Evolutionary conservation across 2,113 vertebrate genomes (phyloP).

Genomic region (Hippopotamus amphibius): DNA sequence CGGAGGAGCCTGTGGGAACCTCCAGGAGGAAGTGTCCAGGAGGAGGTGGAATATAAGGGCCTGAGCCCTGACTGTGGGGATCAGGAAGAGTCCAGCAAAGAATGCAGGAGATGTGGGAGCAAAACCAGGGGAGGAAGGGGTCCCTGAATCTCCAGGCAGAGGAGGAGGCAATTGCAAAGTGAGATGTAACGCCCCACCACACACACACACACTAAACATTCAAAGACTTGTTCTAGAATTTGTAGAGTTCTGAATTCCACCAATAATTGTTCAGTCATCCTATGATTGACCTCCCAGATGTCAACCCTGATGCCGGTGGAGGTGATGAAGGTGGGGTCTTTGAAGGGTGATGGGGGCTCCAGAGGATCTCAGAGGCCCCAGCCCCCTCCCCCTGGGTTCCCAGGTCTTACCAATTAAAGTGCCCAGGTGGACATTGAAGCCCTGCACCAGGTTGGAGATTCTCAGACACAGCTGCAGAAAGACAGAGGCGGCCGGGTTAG

Average conservation of each 20-base stretch:
- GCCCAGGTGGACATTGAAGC: slow-evolving; percentile 79
- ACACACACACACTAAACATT: neutral
- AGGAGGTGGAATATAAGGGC: neutral
- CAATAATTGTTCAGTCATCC: neutral
- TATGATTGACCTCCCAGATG: neutral
- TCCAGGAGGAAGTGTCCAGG: neutral
- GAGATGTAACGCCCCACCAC: neutral
- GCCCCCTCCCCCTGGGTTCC: neutral
- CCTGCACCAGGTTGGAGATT: slow-evolving; percentile 72
- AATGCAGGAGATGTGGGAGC: neutral
- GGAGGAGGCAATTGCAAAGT: neutral
- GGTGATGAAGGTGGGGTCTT: neutral
- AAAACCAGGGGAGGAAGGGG: neutral
- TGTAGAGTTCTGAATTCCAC: neutral
- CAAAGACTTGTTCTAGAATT: neutral
- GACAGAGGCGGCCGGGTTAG: neutral
- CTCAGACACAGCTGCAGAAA: slow-evolving; percentile 76
- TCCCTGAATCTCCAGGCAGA: neutral
- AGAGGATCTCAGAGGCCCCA: neutral
- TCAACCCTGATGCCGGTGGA: neutral
- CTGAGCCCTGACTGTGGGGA: neutral
- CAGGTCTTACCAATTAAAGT: slow-evolving; percentile 80
- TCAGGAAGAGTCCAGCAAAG: neutral
- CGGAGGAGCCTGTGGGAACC: neutral
- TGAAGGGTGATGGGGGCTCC: neutral